Conservation (phyloP, 2,888 invertebrate species). For the Antheraea yamamai region DNA sequence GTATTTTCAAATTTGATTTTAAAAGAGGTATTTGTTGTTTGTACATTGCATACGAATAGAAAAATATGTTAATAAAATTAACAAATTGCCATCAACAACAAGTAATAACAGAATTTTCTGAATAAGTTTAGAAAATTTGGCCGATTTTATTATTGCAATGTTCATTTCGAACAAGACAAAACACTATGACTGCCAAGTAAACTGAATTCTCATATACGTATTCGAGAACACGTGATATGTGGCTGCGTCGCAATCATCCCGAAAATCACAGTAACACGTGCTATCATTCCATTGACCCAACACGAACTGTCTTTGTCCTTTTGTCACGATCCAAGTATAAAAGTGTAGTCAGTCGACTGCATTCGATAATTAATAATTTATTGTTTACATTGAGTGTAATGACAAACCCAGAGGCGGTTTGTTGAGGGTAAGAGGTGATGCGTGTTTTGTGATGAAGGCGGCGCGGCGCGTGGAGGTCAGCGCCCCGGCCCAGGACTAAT, state of each 20-base stretch:
- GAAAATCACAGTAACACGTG: slow-evolving; percentile 41
- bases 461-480: slow-evolving; percentile 65
- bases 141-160: not conserved
- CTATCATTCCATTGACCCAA: slow-evolving; percentile 55
- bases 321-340: slow-evolving; percentile 36
- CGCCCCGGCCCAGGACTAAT: slow-evolving; percentile 80
- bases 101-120: not conserved
- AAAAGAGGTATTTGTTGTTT: not conserved
- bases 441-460: slow-evolving; percentile 41
- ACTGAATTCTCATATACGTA: slow-evolving; percentile 31
- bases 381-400: slow-evolving; percentile 24
- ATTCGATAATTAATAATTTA: slow-evolving; percentile 34
- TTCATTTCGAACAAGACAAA: slow-evolving; percentile 12
- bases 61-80: not conserved
- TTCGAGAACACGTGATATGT: slow-evolving; percentile 42
- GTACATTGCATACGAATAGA: not conserved
- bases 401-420: slow-evolving; percentile 2
- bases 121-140: not conserved
- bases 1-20: not conserved
- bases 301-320: slow-evolving; percentile 45
- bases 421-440: slow-evolving; percentile 20
- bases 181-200: slow-evolving; percentile 43
- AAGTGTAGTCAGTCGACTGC: slow-evolving; percentile 33
- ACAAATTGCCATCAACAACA: not conserved
- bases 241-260: slow-evolving; percentile 34